Percentiles rank a stretch among this genome's conserved stretches.
phyloP scores from a whole-genome alignment of 2,797 vertebrate species.

The Lutjanus argentimaculatus region DNA sequence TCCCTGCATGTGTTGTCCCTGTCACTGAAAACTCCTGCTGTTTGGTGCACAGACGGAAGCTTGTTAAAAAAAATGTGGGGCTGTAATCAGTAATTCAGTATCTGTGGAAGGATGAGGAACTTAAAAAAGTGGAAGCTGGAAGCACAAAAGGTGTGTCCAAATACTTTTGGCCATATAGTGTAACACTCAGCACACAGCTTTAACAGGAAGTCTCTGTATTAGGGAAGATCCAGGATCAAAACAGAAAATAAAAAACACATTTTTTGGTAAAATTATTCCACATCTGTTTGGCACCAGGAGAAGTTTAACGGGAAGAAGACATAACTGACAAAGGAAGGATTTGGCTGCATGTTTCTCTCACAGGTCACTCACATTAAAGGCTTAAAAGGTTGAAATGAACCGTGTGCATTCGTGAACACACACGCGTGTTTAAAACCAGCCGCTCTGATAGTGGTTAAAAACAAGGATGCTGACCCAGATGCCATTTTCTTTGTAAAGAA shows the following conservation, averaged over 20 bases:
- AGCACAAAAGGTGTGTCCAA: too few relatives aligned
- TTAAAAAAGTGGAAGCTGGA: too few relatives aligned
- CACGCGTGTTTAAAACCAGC: neutral
- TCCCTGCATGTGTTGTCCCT: too few relatives aligned
- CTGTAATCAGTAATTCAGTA: too few relatives aligned
- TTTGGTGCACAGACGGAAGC: too few relatives aligned
- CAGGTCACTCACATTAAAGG: neutral
- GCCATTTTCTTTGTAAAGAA: conserved; percentile 14
- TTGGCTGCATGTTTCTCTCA: neutral
- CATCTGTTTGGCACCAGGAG: neutral
- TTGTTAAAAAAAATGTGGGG: too few relatives aligned
- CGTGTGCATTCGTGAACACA: neutral
- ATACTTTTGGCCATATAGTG: too few relatives aligned
- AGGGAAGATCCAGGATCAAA: neutral
- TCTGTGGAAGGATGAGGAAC: too few relatives aligned
- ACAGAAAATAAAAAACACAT: neutral
- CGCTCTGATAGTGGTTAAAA: conserved; percentile 14
- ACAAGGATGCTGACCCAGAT: conserved; percentile 26
- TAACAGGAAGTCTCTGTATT: neutral
- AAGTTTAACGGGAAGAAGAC: neutral
- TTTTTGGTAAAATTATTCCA: neutral
- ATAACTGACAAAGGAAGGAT: neutral
- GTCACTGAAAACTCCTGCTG: too few relatives aligned
- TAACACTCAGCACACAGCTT: too few relatives aligned
- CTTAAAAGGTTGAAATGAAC: neutral